Percentiles rank a stretch among this genome's conserved stretches.
phyloP scores from a whole-genome alignment of 2,113 vertebrate species.

The Chinchilla lanigera region DNA sequence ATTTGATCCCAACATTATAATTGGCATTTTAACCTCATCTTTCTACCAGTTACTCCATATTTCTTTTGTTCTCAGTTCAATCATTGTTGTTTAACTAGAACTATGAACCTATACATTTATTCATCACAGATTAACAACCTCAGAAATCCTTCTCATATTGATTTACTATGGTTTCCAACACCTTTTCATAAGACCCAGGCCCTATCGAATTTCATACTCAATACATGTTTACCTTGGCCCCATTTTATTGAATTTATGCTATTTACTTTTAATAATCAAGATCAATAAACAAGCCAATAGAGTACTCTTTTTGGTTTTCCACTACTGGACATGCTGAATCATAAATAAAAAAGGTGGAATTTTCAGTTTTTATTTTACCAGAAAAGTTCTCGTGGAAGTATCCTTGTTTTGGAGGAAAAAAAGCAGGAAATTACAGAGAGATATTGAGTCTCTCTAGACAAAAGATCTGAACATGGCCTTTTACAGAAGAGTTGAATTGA shows the following conservation, averaged over 20 bases:
- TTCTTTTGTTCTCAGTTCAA: not conserved
- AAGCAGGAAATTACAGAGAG: too few relatives aligned
- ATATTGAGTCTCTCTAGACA: slow-evolving; percentile 16
- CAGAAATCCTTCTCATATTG: not conserved
- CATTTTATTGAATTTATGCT: not conserved
- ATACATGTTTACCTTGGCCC: not conserved
- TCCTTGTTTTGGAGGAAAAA: not conserved
- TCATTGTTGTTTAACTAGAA: slow-evolving; percentile 5
- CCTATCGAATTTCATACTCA: not conserved
- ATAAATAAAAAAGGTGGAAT: not conserved
- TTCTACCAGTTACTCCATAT: not conserved
- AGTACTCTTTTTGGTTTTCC: slow-evolving; percentile 8
- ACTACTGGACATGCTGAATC: not conserved
- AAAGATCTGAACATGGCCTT: slow-evolving; percentile 16
- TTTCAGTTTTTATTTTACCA: slow-evolving; percentile 21
- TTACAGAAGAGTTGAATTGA: slow-evolving; percentile 25
- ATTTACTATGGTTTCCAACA: not conserved
- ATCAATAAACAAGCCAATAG: not conserved
- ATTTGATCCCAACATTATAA: not conserved
- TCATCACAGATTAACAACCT: not conserved
- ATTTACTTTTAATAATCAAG: not conserved
- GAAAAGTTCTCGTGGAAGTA: slow-evolving; percentile 23
- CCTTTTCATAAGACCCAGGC: not conserved
- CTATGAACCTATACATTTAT: not conserved
- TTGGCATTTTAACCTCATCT: not conserved